phyloP scores from a whole-genome alignment of 1,140 invertebrate species.

The Periplaneta americana region DNA sequence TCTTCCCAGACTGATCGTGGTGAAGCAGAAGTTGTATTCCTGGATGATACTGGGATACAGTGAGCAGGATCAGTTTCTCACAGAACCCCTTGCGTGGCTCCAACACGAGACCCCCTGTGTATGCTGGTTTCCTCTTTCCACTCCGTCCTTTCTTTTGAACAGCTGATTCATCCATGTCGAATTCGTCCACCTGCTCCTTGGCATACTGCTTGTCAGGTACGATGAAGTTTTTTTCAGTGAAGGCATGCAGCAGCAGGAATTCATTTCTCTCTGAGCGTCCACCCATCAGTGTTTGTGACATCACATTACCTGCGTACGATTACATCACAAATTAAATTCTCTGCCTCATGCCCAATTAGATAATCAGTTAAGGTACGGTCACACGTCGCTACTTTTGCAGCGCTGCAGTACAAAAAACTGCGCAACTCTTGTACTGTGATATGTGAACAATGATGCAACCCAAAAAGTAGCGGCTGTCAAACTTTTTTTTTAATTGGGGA shows the following conservation, averaged over 20 bases:
- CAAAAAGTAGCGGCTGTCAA: no score
- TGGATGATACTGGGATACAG: slow-evolving; percentile 99
- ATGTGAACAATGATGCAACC: no score
- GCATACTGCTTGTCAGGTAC: slow-evolving; percentile 77
- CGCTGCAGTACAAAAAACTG: no score
- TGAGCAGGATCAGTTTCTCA: slow-evolving; percentile 88
- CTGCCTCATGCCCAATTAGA: no score
- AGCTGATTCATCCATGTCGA: neutral
- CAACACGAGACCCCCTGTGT: slow-evolving; percentile 90
- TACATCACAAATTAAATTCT: neutral
- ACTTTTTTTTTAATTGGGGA: no score
- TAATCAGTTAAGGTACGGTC: no score
- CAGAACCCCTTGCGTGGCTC: slow-evolving; percentile 98
- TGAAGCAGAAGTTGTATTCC: slow-evolving; percentile 99
- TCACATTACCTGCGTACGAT: slow-evolving; percentile 54
- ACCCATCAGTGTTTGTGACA: slow-evolving; percentile 88
- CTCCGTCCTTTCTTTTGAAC: slow-evolving; percentile 33
- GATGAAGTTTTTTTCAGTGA: slow-evolving; percentile 86
- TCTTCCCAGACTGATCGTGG: slow-evolving; percentile 65
- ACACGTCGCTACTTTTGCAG: no score
- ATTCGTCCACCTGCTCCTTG: slow-evolving; percentile 1
- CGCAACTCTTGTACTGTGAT: no score
- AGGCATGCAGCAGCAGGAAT: slow-evolving; percentile 91
- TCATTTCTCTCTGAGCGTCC: slow-evolving; percentile 96
- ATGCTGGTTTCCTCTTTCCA: slow-evolving; percentile 72